A percentile compares a stretch with the other conserved stretches of the same genome.
These are phyloP conservation scores for Pseudopleuronectes americanus DNA, from an alignment of 2,797 vertebrate species.

Conservation along the genomic window DNA sequence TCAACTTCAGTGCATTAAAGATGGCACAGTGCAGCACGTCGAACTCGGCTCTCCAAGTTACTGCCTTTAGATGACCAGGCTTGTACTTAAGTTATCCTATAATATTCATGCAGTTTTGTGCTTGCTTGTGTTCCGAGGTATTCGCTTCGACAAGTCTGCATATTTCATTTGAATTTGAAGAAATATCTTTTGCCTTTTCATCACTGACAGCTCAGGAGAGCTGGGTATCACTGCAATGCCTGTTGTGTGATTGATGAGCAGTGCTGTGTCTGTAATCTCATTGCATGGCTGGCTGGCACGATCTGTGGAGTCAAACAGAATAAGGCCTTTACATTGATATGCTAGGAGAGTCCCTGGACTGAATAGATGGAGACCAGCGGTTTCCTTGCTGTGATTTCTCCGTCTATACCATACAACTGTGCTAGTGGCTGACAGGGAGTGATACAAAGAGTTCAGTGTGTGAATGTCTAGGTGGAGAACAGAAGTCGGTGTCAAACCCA, in stretches of 20 bases:
- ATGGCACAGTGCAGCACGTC: background rate
- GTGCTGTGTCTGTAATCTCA: conserved; percentile 64
- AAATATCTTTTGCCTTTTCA: conserved; percentile 41
- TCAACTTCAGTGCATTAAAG: conserved; percentile 12
- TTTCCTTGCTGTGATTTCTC: conserved; percentile 69
- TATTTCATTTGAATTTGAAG: conserved; percentile 39
- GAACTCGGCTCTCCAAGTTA: too few relatives aligned
- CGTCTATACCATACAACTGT: conserved; percentile 47
- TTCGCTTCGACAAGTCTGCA: conserved; percentile 14
- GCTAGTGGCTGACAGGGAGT: conserved; percentile 47
- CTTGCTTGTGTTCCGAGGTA: background rate
- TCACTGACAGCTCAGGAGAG: conserved; percentile 52
- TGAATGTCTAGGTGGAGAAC: conserved; percentile 62
- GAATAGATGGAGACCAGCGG: conserved; percentile 63
- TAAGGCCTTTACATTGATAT: conserved; percentile 71
- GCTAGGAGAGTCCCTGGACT: conserved; percentile 58
- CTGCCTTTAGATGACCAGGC: too few relatives aligned
- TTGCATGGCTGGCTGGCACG: conserved; percentile 59
- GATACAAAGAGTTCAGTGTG: conserved; percentile 77
- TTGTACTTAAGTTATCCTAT: conserved; percentile 16
- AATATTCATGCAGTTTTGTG: conserved; percentile 19
- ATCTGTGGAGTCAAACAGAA: conserved; percentile 73
- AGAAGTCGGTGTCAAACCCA: conserved; percentile 46
- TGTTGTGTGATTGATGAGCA: conserved; percentile 74
- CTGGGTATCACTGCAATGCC: conserved; percentile 56